Evolutionary conservation across 2,113 vertebrate species (phyloP).

Genomic region (Strigops habroptila): DNA sequence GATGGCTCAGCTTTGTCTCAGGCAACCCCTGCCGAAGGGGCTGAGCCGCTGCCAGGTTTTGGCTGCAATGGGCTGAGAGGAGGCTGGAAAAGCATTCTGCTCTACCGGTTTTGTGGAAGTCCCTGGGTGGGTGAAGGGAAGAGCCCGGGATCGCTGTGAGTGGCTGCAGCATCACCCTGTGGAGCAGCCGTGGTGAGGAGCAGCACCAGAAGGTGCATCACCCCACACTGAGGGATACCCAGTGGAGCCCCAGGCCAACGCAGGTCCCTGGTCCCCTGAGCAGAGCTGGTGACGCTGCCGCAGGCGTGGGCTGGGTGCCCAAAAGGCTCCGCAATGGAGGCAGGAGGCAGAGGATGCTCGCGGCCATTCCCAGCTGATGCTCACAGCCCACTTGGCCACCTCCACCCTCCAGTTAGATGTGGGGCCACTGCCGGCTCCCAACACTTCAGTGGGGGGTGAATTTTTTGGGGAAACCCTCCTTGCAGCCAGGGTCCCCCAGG

Average conservation of each 20-base stretch:
- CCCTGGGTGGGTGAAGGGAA: neutral
- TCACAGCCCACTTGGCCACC: neutral
- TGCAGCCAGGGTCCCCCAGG: neutral
- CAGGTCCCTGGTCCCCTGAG: rapidly evolving
- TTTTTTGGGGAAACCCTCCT: neutral
- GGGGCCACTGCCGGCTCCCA: neutral
- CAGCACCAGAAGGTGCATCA: neutral
- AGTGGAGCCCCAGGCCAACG: rapidly evolving
- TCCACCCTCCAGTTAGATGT: neutral
- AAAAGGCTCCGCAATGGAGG: rapidly evolving
- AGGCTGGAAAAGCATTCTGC: neutral
- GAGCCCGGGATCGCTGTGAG: neutral
- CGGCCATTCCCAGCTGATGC: neutral
- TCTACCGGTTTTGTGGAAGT: neutral
- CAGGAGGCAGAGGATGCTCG: neutral
- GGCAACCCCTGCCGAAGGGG: neutral
- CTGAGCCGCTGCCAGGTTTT: neutral
- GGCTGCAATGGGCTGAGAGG: neutral
- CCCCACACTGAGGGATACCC: neutral
- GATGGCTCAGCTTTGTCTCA: rapidly evolving
- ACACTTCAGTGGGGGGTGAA: rapidly evolving
- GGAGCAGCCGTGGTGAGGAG: rapidly evolving
- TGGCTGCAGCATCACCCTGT: neutral
- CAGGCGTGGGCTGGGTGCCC: neutral
- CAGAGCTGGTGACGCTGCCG: neutral